Percentiles rank a stretch among this genome's conserved stretches.
phyloP scores from a whole-genome alignment of 53 echinoderm and acorn worm genomes.

The Luidia sarsii region DNA sequence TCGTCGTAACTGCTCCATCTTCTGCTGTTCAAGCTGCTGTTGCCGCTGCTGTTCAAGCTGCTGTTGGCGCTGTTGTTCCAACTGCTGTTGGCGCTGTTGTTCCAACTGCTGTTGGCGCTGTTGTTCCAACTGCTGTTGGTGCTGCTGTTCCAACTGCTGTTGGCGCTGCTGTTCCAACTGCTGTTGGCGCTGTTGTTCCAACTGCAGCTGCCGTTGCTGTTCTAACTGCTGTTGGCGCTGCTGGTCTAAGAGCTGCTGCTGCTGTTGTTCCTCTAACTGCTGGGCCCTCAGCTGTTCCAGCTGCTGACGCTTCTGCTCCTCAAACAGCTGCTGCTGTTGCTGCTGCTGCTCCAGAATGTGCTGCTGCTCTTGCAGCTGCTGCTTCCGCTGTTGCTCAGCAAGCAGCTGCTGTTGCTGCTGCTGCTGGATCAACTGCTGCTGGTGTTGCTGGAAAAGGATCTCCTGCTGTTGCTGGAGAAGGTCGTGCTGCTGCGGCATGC shows the following conservation, averaged over 20 bases:
- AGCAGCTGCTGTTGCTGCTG: conserved; percentile 39
- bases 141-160: conserved; percentile 20
- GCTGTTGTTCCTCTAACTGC: conserved; percentile 31
- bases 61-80: conserved; percentile 67
- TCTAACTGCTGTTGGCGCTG: conserved; percentile 29
- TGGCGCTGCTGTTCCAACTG: conserved; percentile 32
- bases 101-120: conserved; percentile 26
- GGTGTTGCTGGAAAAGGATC: conserved; percentile 29
- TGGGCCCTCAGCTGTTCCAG: conserved; percentile 34
- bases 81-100: conserved; percentile 61
- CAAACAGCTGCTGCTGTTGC: conserved; percentile 34
- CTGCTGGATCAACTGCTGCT: conserved; percentile 9
- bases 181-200: conserved; percentile 27
- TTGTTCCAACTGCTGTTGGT: conserved; percentile 10
- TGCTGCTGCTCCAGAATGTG: conserved; percentile 44
- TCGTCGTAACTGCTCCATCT: conserved; percentile 14
- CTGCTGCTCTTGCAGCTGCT: conserved; percentile 50
- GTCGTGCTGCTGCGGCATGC: conserved; percentile 21
- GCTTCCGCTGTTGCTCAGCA: conserved; percentile 45
- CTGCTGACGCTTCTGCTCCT: conserved; percentile 32
- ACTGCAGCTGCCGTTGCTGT: conserved; percentile 15
- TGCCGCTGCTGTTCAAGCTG: conserved; percentile 11
- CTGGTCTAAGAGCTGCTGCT: conserved; percentile 33
- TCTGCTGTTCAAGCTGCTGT: conserved; percentile 14
- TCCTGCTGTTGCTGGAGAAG: conserved; percentile 36